Evolutionary conservation across 2,888 invertebrate species (phyloP).

Genomic region (Aproaerema taeniolella): DNA sequence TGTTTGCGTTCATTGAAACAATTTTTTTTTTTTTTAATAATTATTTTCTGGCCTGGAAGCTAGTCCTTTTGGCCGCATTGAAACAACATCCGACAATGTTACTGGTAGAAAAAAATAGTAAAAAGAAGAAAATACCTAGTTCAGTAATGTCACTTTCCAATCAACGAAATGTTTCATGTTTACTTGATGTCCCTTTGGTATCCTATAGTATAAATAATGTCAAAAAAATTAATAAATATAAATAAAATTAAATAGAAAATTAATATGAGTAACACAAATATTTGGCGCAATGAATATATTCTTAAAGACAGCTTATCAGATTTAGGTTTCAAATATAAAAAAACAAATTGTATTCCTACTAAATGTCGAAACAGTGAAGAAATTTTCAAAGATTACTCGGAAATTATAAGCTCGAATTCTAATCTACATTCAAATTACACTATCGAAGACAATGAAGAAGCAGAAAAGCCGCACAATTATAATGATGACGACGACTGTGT

Average conservation of each 20-base stretch:
- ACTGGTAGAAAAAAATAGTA: background rate
- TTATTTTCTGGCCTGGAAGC: no score
- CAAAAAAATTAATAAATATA: no score
- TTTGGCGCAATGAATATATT: background rate
- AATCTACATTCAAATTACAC: slow-evolving; percentile 29
- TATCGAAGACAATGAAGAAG: slow-evolving; percentile 38
- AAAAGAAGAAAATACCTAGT: slow-evolving; percentile 3
- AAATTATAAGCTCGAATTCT: slow-evolving; percentile 54
- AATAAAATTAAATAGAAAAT: no score
- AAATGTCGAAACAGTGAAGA: slow-evolving; percentile 36
- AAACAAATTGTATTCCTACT: background rate
- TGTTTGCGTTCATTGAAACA: no score
- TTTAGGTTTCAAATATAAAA: background rate
- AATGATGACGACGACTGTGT: slow-evolving; percentile 66
- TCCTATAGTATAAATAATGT: no score
- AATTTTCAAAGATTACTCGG: slow-evolving; percentile 52
- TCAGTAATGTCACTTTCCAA: background rate
- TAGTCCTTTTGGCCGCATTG: no score
- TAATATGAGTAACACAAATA: background rate
- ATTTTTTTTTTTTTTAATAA: no score
- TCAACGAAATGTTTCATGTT: no score
- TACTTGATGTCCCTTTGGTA: no score
- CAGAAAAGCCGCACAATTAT: slow-evolving; percentile 60
- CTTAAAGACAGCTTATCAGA: no score
- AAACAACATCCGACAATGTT: no score